Evolutionary conservation across 2,113 vertebrate species (phyloP), one percentile per base, ranked within the genome.

Genomic region (Parus major): DNA sequence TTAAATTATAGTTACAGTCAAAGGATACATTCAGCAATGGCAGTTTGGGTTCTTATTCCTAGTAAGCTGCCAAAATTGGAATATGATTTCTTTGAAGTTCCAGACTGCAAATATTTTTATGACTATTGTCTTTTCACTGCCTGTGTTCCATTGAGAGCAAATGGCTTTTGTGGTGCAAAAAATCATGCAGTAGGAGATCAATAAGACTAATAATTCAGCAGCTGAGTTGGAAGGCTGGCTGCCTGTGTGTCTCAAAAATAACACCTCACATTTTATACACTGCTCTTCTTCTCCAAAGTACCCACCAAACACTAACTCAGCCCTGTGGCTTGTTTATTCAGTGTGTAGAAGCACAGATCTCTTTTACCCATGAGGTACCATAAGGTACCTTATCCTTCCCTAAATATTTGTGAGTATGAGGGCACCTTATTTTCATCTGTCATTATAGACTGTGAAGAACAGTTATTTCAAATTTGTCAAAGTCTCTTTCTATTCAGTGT

Each of bases 121-220:
- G 60, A 70, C 29, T 82, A 28, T 73, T 94, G 88, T 80, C 46
- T 76, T 81, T 93, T 86, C 49, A 46, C 49, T 68, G 76, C 36
- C 71, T 84, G 64, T 33, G 15, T 78, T 66, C 56, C 88, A 22
- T 31, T 92, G 80, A 96, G 29, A 73, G 35, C 7, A 3, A 66
- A 52, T 0, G 0, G 50, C 52, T 42, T 86, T 86, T 88, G 66
- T 71, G 82, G 41, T 49, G 39, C 68, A 49, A 94, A 92, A 95
- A 95, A 83, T 78, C 82, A 92, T 75, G 76, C 69, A 42, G 75
- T 78, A 71, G 76, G 69, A 78, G 76, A 96, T 96, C 95, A 97
- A 92, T 95, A 95, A 73, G 82, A 31, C 85, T 88, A 81, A 92
- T 86, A 96, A 95, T 61, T 90, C 80, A 90, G 86, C 92, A 96